These are phyloP conservation scores for Metallyticus violacea DNA, from an alignment of 2,888 invertebrate genomes.

Conservation along the genomic window DNA sequence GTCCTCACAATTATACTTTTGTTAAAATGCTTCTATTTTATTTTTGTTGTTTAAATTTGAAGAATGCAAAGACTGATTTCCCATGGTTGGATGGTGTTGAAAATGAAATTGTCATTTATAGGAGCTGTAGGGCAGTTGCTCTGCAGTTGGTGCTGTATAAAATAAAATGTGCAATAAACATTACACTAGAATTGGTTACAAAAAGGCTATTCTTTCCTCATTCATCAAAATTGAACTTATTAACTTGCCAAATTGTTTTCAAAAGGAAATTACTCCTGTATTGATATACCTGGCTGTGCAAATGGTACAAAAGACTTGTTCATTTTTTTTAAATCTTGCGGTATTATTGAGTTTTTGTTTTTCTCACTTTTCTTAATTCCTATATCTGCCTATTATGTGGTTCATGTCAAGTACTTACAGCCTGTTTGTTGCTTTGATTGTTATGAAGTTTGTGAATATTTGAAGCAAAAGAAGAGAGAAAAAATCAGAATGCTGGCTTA, in stretches of 20 bases:
- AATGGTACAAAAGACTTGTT: neutral
- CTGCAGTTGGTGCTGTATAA: neutral
- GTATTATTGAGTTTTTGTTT: neutral
- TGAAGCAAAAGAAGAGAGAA: too few species aligned
- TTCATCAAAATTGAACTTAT: neutral
- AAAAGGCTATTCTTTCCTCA: neutral
- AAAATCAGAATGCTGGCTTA: slow-evolving; percentile 21
- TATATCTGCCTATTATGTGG: neutral
- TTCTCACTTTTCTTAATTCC: neutral
- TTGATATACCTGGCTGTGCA: neutral
- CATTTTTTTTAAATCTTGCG: neutral
- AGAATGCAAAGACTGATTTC: neutral
- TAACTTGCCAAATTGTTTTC: too few species aligned
- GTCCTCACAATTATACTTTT: neutral
- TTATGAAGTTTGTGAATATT: neutral
- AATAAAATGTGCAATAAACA: neutral
- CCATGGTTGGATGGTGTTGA: neutral
- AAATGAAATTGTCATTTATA: neutral
- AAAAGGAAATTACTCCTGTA: neutral
- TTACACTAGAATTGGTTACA: neutral
- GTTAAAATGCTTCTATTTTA: neutral
- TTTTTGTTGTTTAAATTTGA: neutral
- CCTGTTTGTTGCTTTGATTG: neutral
- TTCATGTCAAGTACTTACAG: neutral
- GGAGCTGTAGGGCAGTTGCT: neutral